Conservation (phyloP, 1,140 invertebrate genomes). For the Meloidogyne floridensis region DNA sequence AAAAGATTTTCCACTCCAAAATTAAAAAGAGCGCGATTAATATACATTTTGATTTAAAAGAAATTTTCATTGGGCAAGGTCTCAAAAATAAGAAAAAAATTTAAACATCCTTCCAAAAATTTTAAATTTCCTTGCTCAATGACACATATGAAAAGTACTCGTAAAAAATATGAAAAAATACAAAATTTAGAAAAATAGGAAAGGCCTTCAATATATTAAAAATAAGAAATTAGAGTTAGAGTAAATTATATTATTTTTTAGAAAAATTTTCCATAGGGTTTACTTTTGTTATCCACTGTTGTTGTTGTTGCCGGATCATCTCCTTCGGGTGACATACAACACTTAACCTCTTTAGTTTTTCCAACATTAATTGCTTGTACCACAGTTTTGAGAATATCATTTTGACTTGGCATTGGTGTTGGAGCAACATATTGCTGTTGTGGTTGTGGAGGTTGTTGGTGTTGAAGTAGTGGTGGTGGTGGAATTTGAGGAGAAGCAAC, state of each 20-base stretch:
- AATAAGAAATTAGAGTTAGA: not conserved
- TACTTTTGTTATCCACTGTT: not conserved
- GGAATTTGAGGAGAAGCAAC: not conserved
- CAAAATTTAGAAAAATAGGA: not conserved
- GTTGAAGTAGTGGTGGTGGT: not conserved
- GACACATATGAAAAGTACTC: not conserved
- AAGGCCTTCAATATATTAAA: not conserved
- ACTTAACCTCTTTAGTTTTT: not conserved
- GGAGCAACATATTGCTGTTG: not conserved
- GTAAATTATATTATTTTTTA: not conserved
- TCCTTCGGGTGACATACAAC: not conserved
- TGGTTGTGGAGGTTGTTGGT: conserved; percentile 11
- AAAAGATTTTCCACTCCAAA: not conserved
- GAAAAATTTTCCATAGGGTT: conserved; percentile 29
- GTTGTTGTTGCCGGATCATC: not conserved
- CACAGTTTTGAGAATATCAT: conserved; percentile 23
- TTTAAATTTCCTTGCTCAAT: not conserved
- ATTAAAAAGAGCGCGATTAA: not conserved
- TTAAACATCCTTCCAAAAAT: not conserved
- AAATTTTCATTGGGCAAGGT: not conserved
- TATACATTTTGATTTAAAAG: not conserved
- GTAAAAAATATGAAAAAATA: not conserved
- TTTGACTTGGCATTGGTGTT: conserved; percentile 8
- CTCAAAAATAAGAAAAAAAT: not conserved
- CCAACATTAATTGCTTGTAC: conserved; percentile 27